Evolutionary conservation across 2,113 vertebrate species (phyloP), one percentile per base, ranked within the genome.

Genomic region (Ceyx margarethae): DNA sequence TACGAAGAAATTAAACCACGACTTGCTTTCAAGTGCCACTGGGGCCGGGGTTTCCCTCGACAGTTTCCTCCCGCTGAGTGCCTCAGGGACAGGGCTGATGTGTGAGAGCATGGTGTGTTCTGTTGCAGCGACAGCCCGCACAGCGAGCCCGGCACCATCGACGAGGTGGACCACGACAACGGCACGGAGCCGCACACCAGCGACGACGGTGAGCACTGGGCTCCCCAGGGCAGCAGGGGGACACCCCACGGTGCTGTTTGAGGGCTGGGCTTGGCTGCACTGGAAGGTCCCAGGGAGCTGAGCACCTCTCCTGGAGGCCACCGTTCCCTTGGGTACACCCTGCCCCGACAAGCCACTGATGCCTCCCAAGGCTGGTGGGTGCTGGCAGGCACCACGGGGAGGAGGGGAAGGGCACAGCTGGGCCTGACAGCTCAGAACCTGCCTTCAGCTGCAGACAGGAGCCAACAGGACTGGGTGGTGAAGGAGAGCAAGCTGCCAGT

Each of bases 111-210:
- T 16, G 43, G 43, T 45, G 43, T 45, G 43, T 45, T 45, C 43
- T 45, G 43, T 45, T 45, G 10, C 43, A 45, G 43, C 11, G 43
- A 45, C 43, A 45, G 43, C 43, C 43, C 43, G 43, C 43, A 45
- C 43, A 45, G 43, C 43, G 99, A 99, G 96, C 99, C 99, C 6
- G 99, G 99, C 82, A 98, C 99, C 87, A 99, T 99, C 9, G 99
- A 99, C 18, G 99, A 99, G 42, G 97, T 89, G 25, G 99, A 99
- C 91, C 98, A 98, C 6, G 99, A 99, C 97, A 99, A 99, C 15
- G 99, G 99, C 87, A 99, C 99, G 0, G 99, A 99, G 95, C 98
- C 99, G 1, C 99, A 99, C 97, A 99, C 99, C 67, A 99, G 99
- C 4, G 99, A 99, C 15, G 99, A 99, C 66, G 99, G 99, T 99